Evolutionary conservation across 2,888 invertebrate species (phyloP), one percentile per base, ranked within the genome.

Genomic region (Xestia rhomboidea): DNA sequence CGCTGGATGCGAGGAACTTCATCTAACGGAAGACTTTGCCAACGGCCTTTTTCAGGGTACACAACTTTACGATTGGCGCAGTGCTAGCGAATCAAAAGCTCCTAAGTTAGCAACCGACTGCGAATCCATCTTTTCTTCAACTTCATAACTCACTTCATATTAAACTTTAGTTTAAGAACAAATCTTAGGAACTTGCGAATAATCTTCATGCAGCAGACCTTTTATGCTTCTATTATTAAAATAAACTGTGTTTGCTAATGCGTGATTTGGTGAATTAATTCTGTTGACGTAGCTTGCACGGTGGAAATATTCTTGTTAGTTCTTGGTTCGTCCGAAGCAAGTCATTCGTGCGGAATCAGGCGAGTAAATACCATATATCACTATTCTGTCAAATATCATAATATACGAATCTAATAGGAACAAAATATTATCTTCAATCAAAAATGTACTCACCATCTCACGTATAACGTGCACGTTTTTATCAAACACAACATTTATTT

Each of bases 1-100:
- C 89, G 92, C 81, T 88, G 89, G 89, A 93, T 92, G 91, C 88
- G 91, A 89, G 86, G 89, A 94, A 94, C 93, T 94, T 92, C 91
- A 91, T 86, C 91, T 90, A 85, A 80, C 84, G 88, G 86, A 90
- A 90, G 89, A 90, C 90, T 91, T 90, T 90, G 90, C 90, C 88
- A 87, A 90, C 90, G 90, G 89, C 92, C 88, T 92, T 94, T 94
- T 93, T 91, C 92, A 90, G 90, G 79, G 88, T 87, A 88, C 79
- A 87, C 88, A 93, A 94, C 86, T 93, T 92, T 86, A 79, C 83
- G 85, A 91, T 90, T 89, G 87, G 83, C 83, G 82, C 86, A 86
- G 87, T 86, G 87, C 86, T 88, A 83, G 88, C 88, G 88, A 93
- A 91, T 91, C 91, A 89, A 91, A 90, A 89, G 90, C 90, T 83